Base-by-base conservation (phyloP, 37 sponge, comb jelly and placozoan species). In the Hormiphora californensis region DNA sequence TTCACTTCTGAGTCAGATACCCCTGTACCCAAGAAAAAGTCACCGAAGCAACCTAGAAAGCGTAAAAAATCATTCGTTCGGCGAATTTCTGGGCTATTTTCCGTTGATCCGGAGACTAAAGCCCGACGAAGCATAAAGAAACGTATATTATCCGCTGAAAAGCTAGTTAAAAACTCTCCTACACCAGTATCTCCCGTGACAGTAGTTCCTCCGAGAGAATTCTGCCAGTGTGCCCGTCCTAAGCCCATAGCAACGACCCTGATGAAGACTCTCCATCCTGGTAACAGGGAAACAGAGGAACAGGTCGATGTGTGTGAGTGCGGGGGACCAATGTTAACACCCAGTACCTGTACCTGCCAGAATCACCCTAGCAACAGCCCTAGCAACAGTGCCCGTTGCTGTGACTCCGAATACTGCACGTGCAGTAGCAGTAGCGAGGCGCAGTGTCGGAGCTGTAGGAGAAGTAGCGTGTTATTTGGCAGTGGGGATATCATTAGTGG, bases 401-500 rank as follows among this genome's bases (percentile, higher is more conserved):
- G 27, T 21, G 12, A 49, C 53, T 28, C 30, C 22, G 7, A 19
- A 30, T n/a, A n/a, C n/a, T 57, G 61, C 27, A 28, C 61, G 30
- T 57, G 61, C 61, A 57, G 30, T 5, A 30, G 27, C 5, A 57
- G 17, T 12, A 15, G n/a, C n/a, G 53, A 49, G 15, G 17, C 21
- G 27, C 61, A 25, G 17, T 57, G 61, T 57, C 30, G 27, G 7
- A 12, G 4, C 9, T 57, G 61, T 57, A 57, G 61, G 21, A 57
- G 61, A 57, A 28, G 30, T 19, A 57, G 61, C 21, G 61, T 57
- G 7, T 15, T 57, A 30, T 57, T 19, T 15, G 61, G 61, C 4
- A 57, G 61, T 57, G 61, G 61, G n/a, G 61, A 57, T 57, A 5
- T 57, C 21, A 57, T 57, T 30, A 57, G 61, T 57, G 61, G 61